phyloP scores from a whole-genome alignment of 2,888 invertebrate genomes.

The Melanostoma scalare region DNA sequence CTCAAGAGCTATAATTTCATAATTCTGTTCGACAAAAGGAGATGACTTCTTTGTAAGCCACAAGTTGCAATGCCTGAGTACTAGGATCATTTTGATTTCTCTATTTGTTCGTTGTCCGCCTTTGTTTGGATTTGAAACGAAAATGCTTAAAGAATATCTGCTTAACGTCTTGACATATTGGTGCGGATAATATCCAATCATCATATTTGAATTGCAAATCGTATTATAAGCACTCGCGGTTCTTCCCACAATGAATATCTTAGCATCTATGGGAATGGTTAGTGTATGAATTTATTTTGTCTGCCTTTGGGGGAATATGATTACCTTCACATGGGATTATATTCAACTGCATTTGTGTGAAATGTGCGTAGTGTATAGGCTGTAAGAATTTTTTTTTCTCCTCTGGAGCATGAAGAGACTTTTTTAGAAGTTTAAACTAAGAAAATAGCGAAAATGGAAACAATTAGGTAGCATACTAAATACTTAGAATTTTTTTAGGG shows the following conservation, averaged over 20 bases:
- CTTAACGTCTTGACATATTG: constrained; percentile 71
- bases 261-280: constrained; percentile 11
- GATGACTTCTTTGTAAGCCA: constrained; percentile 46
- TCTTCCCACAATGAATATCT: constrained; percentile 61
- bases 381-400: no score
- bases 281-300: constrained; percentile 21
- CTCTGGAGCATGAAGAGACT: no score
- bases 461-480: no score
- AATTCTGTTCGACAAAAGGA: constrained; percentile 58
- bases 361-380: no score
- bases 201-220: constrained; percentile 72
- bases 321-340: constrained; percentile 53
- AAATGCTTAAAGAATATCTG: constrained; percentile 43
- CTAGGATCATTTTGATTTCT: constrained; percentile 32
- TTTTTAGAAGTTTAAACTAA: no score
- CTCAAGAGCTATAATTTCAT: constrained; percentile 62
- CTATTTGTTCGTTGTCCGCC: constrained; percentile 40
- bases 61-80: neutral
- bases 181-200: constrained; percentile 70
- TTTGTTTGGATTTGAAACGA: constrained; percentile 24
- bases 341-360: constrained; percentile 45
- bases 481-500: no score
- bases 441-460: no score
- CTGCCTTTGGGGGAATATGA: constrained; percentile 52
- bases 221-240: constrained; percentile 46